Percentiles rank a stretch among this genome's conserved stretches.
These are phyloP conservation scores for Dendrolimus punctatus DNA, from an alignment of 1,140 invertebrate genomes.

Conservation along the genomic window DNA sequence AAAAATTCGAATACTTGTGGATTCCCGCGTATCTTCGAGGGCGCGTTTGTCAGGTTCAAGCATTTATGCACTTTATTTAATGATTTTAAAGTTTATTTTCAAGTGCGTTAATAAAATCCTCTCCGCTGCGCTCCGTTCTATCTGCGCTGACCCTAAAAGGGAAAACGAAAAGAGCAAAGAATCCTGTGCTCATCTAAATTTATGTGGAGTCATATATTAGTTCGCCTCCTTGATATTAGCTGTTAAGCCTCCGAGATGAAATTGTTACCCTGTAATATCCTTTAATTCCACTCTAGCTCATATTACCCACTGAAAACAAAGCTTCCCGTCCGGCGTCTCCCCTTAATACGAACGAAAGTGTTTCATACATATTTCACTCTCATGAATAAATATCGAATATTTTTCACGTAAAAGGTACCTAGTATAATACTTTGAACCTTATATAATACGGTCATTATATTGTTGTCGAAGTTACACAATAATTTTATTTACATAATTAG, in stretches of 20 bases:
- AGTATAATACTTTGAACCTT: not conserved
- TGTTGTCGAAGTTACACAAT: not conserved
- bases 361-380: conserved; percentile 30
- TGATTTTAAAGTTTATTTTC: too few species aligned
- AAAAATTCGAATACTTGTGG: too few species aligned
- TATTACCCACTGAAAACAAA: conserved; percentile 17
- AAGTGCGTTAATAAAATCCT: too few species aligned
- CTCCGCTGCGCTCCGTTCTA: too few species aligned
- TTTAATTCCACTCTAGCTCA: not conserved
- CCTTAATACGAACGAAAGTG: conserved; percentile 17
- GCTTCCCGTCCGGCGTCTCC: conserved; percentile 10
- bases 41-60: too few species aligned
- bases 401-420: conserved; percentile 6
- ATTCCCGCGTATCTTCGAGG: too few species aligned
- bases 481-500: not conserved
- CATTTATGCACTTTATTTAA: too few species aligned
- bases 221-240: too few species aligned
- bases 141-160: too few species aligned
- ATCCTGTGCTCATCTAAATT: too few species aligned
- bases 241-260: not conserved
- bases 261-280: not conserved
- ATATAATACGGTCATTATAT: not conserved
- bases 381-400: conserved; percentile 30
- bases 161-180: too few species aligned
- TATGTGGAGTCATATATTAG: too few species aligned